A percentile compares a stretch with the other conserved stretches of the same genome.
phyloP scores from a whole-genome alignment of 2,888 invertebrate genomes.

The Cloeon dipterum region DNA sequence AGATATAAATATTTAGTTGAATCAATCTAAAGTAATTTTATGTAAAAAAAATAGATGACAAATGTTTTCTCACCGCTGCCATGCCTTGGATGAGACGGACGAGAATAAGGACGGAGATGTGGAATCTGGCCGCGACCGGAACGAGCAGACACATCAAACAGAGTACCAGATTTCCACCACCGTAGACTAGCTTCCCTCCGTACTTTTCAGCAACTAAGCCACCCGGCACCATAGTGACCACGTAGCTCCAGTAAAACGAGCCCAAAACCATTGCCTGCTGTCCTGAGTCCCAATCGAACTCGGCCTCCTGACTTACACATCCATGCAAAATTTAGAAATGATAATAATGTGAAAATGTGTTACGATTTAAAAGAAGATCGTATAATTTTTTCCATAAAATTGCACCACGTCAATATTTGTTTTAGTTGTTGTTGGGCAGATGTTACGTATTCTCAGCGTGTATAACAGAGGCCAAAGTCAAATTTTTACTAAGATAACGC shows the following conservation, averaged over 20 bases:
- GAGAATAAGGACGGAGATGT: constrained; percentile 2
- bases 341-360: too few species aligned
- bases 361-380: too few species aligned
- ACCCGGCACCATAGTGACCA: constrained; percentile 5
- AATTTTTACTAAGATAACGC: too few species aligned
- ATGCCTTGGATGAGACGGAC: constrained; percentile 6
- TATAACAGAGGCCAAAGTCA: too few species aligned
- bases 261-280: constrained; percentile 6
- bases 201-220: constrained; percentile 4
- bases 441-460: too few species aligned
- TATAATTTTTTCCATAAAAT: too few species aligned
- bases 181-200: constrained; percentile 6
- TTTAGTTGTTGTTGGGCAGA: too few species aligned
- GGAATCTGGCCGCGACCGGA: constrained; percentile 5
- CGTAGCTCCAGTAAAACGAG: constrained; percentile 6
- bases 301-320: not conserved
- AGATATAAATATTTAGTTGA: too few species aligned
- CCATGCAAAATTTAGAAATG: not conserved
- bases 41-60: too few species aligned
- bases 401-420: too few species aligned
- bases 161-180: constrained; percentile 4
- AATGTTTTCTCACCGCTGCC: constrained; percentile 4
- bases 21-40: too few species aligned
- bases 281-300: constrained; percentile 4
- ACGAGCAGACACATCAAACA: constrained; percentile 5